Percentiles rank a stretch among this genome's conserved stretches.
phyloP scores from a whole-genome alignment of 2,113 vertebrate species.

The Cottus gobio region DNA sequence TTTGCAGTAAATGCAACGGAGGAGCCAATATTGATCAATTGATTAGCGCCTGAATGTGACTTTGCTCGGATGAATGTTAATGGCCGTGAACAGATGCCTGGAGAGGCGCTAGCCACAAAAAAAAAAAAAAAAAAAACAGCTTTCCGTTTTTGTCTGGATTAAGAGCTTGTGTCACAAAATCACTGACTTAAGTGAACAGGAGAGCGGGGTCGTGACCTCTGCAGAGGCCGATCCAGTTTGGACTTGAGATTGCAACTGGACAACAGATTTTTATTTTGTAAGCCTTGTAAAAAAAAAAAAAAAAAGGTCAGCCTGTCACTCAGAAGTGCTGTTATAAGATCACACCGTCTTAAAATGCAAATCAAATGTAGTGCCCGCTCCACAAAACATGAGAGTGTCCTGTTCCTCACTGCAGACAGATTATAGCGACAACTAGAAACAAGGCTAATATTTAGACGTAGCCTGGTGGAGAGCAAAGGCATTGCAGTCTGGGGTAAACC shows the following conservation, averaged over 20 bases:
- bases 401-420: slow-evolving; percentile 13
- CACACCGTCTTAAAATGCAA: slow-evolving; percentile 29
- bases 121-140: slow-evolving; percentile 26
- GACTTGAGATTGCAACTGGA: slow-evolving; percentile 28
- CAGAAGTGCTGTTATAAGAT: slow-evolving; percentile 34
- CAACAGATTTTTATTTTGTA: not conserved
- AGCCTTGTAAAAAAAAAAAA: not conserved
- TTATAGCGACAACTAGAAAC: slow-evolving; percentile 23
- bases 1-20: slow-evolving; percentile 69
- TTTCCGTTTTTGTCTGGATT: slow-evolving; percentile 62
- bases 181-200: slow-evolving; percentile 61
- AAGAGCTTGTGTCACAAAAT: slow-evolving; percentile 68
- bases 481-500: not conserved
- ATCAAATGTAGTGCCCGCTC: slow-evolving; percentile 19
- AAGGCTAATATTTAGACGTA: slow-evolving; percentile 22
- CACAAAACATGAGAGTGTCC: slow-evolving; percentile 25
- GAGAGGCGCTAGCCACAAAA: slow-evolving; percentile 31
- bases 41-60: slow-evolving; percentile 79
- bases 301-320: slow-evolving; percentile 19
- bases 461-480: slow-evolving; percentile 7
- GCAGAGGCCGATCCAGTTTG: slow-evolving; percentile 19
- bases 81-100: slow-evolving; percentile 65
- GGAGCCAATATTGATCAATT: slow-evolving; percentile 78
- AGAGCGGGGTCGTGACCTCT: slow-evolving; percentile 59
- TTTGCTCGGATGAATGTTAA: slow-evolving; percentile 75